phyloP scores from a whole-genome alignment of 2,797 vertebrate genomes.

The Kryptolebias ocellatus region DNA sequence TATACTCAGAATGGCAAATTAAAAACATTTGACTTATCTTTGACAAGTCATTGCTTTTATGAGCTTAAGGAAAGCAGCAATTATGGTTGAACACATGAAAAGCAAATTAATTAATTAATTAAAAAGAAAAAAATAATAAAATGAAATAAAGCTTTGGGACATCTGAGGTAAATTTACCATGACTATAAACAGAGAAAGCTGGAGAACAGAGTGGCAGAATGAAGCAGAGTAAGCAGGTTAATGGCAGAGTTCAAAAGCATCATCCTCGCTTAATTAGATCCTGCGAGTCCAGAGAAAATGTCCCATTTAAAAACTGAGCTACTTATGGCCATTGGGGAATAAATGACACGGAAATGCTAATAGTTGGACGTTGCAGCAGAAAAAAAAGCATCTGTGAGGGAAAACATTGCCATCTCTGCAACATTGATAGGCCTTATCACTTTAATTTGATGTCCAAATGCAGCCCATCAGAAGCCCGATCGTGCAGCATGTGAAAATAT shows the following conservation, averaged over 20 bases:
- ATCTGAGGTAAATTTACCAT: slow-evolving; percentile 55
- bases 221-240: slow-evolving; percentile 58
- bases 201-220: slow-evolving; percentile 27
- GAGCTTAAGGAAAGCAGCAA: slow-evolving; percentile 34
- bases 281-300: slow-evolving; percentile 42
- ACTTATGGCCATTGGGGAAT: slow-evolving; percentile 29
- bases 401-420: neutral
- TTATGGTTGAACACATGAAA: slow-evolving; percentile 20
- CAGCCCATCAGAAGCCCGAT: slow-evolving; percentile 5
- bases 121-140: neutral
- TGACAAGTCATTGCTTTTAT: slow-evolving; percentile 47
- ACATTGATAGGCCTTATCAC: slow-evolving; percentile 12
- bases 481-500: slow-evolving; percentile 9
- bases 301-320: slow-evolving; percentile 33
- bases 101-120: slow-evolving; percentile 11
- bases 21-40: slow-evolving; percentile 41
- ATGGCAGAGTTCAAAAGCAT: slow-evolving; percentile 52
- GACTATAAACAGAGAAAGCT: slow-evolving; percentile 56
- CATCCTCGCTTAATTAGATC: slow-evolving; percentile 56
- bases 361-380: slow-evolving; percentile 5
- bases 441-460: slow-evolving; percentile 17
- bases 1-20: slow-evolving; percentile 1
- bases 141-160: slow-evolving; percentile 26
- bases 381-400: neutral
- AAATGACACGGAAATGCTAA: slow-evolving; percentile 42